phyloP scores from a whole-genome alignment of 2,888 invertebrate species.

The Toxonevra muliebris region DNA sequence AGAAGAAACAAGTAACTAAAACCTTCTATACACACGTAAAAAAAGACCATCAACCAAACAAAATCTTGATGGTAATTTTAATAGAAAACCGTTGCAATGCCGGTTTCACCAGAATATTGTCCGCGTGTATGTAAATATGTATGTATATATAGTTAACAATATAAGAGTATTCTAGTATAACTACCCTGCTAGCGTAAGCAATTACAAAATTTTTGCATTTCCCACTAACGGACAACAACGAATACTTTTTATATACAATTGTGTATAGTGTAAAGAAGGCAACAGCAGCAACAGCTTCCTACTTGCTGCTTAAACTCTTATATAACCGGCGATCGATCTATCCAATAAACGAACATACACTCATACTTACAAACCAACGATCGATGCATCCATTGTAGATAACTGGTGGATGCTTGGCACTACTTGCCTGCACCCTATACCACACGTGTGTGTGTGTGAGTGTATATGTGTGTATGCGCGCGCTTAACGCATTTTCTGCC shows the following conservation, averaged over 20 bases:
- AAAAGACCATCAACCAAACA: no score
- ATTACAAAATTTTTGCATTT: neutral
- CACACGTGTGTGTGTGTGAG: neutral
- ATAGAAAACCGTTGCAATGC: conserved; percentile 55
- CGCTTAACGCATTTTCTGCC: conserved; percentile 43
- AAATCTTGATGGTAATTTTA: conserved; percentile 59
- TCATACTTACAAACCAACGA: neutral
- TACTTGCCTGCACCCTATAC: conserved; percentile 31
- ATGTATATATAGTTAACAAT: no score
- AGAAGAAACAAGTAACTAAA: no score
- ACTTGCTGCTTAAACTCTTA: neutral
- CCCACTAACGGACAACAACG: no score
- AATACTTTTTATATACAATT: no score
- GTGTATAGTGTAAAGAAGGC: neutral
- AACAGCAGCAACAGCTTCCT: neutral
- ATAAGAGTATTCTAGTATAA: no score
- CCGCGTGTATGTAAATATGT: no score
- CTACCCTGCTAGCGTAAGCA: neutral
- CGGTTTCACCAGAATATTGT: conserved; percentile 38
- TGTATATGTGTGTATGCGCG: conserved; percentile 8
- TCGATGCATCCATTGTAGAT: conserved; percentile 24
- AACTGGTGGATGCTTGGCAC: no score
- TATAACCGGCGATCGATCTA: conserved; percentile 10
- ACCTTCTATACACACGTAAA: no score
- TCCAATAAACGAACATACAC: conserved; percentile 35